Evolutionary conservation across 2,797 vertebrate genomes (phyloP).

Genomic region (Alauda arvensis): DNA sequence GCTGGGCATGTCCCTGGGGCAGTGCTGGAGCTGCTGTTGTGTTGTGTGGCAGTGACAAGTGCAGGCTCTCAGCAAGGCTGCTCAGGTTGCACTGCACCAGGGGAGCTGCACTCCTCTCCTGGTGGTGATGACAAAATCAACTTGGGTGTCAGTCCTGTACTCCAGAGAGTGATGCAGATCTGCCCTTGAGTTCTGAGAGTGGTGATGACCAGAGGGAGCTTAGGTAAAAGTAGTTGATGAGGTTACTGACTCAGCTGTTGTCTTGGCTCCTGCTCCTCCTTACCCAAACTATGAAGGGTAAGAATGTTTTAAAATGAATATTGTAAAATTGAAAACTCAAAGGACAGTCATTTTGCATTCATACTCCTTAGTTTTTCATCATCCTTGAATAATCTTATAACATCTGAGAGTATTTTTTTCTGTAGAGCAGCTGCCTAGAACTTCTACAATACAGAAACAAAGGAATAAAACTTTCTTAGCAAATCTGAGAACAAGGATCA

Average conservation of each 20-base stretch:
- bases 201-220: neutral
- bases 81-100: neutral
- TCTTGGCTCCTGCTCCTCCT: neutral
- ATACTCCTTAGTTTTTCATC: neutral
- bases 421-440: neutral
- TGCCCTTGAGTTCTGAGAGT: neutral
- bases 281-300: neutral
- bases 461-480: neutral
- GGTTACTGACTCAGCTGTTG: neutral
- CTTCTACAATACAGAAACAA: neutral
- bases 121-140: neutral
- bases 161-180: neutral
- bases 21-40: neutral
- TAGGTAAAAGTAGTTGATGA: neutral
- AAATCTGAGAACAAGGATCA: neutral
- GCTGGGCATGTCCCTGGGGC: neutral
- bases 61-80: neutral
- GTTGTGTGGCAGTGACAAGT: neutral
- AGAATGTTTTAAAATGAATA: neutral
- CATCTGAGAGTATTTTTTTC: neutral
- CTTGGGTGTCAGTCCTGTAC: neutral
- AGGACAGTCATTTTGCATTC: neutral
- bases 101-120: neutral
- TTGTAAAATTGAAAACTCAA: neutral
- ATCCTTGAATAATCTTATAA: neutral